Conservation (phyloP, 2,113 vertebrate species). For the Microcebus ravelobensis region DNA sequence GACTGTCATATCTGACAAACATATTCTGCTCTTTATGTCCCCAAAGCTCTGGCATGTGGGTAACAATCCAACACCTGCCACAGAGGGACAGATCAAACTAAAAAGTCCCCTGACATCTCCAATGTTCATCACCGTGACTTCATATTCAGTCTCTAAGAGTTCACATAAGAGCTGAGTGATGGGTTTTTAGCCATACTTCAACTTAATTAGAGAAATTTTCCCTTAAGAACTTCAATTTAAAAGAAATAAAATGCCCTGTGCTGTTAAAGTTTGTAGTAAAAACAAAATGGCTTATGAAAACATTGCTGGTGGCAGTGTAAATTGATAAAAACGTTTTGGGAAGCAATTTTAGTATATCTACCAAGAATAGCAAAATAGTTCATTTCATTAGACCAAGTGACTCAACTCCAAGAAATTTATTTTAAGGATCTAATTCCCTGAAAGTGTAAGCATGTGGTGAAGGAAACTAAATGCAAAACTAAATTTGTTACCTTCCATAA, state of each 20-base stretch:
- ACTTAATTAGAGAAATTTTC: background rate
- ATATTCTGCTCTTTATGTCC: constrained; percentile 59
- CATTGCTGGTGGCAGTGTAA: constrained; percentile 33
- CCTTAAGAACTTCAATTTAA: constrained; percentile 37
- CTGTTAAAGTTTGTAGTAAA: background rate
- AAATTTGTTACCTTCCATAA: background rate
- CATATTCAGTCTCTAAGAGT: background rate
- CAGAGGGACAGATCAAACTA: constrained; percentile 45
- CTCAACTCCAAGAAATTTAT: constrained; percentile 51
- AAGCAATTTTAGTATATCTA: constrained; percentile 45
- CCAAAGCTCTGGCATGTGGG: constrained; percentile 22
- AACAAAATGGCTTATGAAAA: constrained; percentile 22
- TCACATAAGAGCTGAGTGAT: background rate
- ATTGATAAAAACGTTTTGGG: constrained; percentile 48
- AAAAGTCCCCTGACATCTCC: constrained; percentile 31
- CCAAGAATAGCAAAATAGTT: constrained; percentile 53
- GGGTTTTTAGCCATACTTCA: background rate
- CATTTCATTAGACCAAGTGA: constrained; percentile 36
- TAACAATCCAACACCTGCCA: constrained; percentile 63
- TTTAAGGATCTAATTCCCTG: constrained; percentile 57
- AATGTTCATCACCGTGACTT: constrained; percentile 47
- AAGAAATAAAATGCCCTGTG: background rate
- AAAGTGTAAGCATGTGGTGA: background rate
- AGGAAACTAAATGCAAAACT: constrained; percentile 8
- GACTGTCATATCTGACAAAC: constrained; percentile 64